phyloP scores from a whole-genome alignment of 2,888 invertebrate genomes.

The Odontocerum albicorne region DNA sequence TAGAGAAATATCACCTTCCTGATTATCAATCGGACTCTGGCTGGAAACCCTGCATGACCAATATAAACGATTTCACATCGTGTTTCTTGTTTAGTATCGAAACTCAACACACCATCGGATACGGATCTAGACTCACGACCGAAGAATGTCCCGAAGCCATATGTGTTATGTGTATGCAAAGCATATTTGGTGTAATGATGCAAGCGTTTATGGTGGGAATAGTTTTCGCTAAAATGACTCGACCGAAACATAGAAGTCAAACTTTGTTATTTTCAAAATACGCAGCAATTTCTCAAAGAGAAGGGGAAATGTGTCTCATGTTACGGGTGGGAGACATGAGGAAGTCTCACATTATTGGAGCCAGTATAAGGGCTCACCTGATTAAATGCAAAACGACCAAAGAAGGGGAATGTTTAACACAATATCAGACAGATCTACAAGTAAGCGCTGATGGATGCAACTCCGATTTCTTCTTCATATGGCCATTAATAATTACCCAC shows the following conservation, averaged over 20 bases:
- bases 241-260: slow-evolving; percentile 91
- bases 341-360: slow-evolving; percentile 92
- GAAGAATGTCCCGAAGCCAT: slow-evolving; percentile 94
- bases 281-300: slow-evolving; percentile 84
- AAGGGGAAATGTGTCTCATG: slow-evolving; percentile 82
- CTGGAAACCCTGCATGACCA: slow-evolving; percentile 85
- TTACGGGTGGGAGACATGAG: slow-evolving; percentile 95
- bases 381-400: slow-evolving; percentile 78
- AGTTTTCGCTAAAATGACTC: slow-evolving; percentile 92
- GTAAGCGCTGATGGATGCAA: slow-evolving; percentile 80
- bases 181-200: slow-evolving; percentile 88
- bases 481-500: slow-evolving; percentile 94
- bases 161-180: slow-evolving; percentile 92
- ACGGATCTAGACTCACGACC: slow-evolving; percentile 82
- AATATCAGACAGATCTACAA: slow-evolving; percentile 79
- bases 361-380: slow-evolving; percentile 81
- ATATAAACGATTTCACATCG: slow-evolving; percentile 86
- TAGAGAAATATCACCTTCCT: slow-evolving; percentile 65
- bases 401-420: slow-evolving; percentile 77
- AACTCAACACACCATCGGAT: slow-evolving; percentile 93
- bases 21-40: slow-evolving; percentile 57
- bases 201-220: slow-evolving; percentile 83
- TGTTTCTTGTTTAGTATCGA: slow-evolving; percentile 95
- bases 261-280: slow-evolving; percentile 90
- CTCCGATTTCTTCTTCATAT: slow-evolving; percentile 89